Conservation (phyloP, 2,888 invertebrate genomes). For the Ryuthela nishihirai region DNA sequence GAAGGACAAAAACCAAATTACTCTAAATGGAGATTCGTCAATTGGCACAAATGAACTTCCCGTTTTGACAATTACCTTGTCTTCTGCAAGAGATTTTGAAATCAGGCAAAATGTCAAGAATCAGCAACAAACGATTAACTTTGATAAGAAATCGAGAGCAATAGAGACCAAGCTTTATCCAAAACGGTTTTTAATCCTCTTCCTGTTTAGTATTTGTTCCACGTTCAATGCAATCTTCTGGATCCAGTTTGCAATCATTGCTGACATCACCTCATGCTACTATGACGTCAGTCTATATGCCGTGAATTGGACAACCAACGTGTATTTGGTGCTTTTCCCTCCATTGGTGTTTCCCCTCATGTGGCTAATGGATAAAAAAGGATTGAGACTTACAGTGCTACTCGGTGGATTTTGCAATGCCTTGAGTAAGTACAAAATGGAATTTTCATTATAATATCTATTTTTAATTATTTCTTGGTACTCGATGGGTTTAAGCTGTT, state of each 20-base stretch:
- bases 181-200: constrained; percentile 77
- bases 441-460: too few species aligned
- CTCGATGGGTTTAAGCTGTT: too few species aligned
- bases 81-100: too few species aligned
- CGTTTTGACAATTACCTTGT: too few species aligned
- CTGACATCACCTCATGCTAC: constrained; percentile 68
- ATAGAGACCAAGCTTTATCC: too few species aligned
- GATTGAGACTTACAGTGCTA: constrained; percentile 48
- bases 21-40: too few species aligned
- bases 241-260: constrained; percentile 94
- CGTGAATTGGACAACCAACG: constrained; percentile 96
- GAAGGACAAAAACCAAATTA: too few species aligned
- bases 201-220: constrained; percentile 82
- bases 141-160: too few species aligned
- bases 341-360: constrained; percentile 96
- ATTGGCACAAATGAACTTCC: too few species aligned
- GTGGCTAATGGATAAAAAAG: constrained; percentile 89
- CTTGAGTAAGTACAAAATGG: constrained; percentile 45
- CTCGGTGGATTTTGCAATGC: constrained; percentile 52
- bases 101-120: too few species aligned
- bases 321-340: constrained; percentile 95
- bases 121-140: too few species aligned
- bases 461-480: too few species aligned
- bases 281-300: constrained; percentile 52
- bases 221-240: constrained; percentile 92